Evolutionary conservation across 2,113 vertebrate species (phyloP), one percentile per base, ranked within the genome.

Genomic region (Cyanistes caeruleus): DNA sequence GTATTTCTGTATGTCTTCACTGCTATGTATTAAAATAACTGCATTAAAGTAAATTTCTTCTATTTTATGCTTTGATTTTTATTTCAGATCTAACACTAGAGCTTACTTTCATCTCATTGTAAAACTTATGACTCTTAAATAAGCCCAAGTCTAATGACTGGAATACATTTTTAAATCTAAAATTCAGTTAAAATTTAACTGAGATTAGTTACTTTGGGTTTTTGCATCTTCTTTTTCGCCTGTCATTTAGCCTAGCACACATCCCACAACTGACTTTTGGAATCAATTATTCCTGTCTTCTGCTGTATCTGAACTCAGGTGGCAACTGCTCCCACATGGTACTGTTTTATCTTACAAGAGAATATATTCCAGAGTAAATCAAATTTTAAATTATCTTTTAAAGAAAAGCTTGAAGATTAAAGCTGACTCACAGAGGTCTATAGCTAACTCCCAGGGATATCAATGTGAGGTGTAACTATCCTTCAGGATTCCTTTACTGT

Each of bases 41-140:
- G 28, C 31, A 53, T 88, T 90, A 65, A 86, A 92, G 84, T 67
- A 52, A 11, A 86, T 74, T 88, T 86, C 15, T 65, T 75, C 52
- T 69, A 10, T 44, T 88, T 87, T 70, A 60, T 72, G 8, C 21
- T 52, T 86, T 72, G 9, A 62, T 59, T 87, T 87, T 10, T 60
- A 23, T 87, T 96, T 93, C 51, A 46, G 31, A 20, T 89, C 49
- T 78, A 89, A 78, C 13, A 43, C 6, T 81, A 82, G 13, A 56
- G 8, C 4, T 9, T 75, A 30, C 27, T 91, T 94, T 72, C 41
- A 23, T 70, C 33, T 84, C 27, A 30, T 58, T 55, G 15, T 53
- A 84, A 33, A n/a, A 73, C 15, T 70, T 70, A 44, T 62, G 19
- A 24, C 55, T 18, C 20, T 84, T 85, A 35, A 55, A 31, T 31